Evolutionary conservation across 2,888 invertebrate species (phyloP), one percentile per base, ranked within the genome.

Genomic region (Leptopilina syphax): DNA sequence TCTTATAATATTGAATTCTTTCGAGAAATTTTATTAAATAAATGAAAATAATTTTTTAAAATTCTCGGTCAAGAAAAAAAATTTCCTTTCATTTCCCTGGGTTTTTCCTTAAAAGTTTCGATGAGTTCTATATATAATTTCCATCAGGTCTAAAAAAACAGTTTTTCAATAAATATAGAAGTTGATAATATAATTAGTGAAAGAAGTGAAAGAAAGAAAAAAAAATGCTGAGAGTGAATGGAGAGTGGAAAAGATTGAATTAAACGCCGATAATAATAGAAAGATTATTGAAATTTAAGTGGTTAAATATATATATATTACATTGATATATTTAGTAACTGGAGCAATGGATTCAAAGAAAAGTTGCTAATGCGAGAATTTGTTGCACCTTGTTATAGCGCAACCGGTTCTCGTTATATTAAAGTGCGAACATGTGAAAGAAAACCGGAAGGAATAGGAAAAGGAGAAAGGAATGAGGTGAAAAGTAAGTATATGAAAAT

Each of bases 281-380:
- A 63, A 63, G 8, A 63, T 63, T 18, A 63, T 24, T 24, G 63
- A 63, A 63, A 63, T 63, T 63, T 60, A 60, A 24, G 18, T 1
- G 24, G 18, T 63, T 18, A 63, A 63, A 63, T 63, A 18, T 18
- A 63, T 63, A 7, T 6, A 63, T 27, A 68, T 57, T 34, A 60
- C 44, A 60, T 73, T 57, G n/a, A n/a, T 10, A 34, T 44, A 8
- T 34, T 41, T 3, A 67, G 47, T 67, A 67, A 41, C 65, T 27
- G 6, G 65, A 65, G 27, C 9, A 67, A 7, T 67, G 18, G 47
- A 67, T 44, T 18, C 44, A 41, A 67, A 18, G n/a, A 47, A 67
- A 67, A 67, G 44, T 67, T 9, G 73, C 54, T 73, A 57, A 73
- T 73, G n/a, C 3, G 57, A 60, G 34, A 73, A 73, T 73, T 73